These are phyloP conservation scores for Trachelipus rathkii DNA, from an alignment of 1,140 invertebrate genomes.

Conservation along the genomic window DNA sequence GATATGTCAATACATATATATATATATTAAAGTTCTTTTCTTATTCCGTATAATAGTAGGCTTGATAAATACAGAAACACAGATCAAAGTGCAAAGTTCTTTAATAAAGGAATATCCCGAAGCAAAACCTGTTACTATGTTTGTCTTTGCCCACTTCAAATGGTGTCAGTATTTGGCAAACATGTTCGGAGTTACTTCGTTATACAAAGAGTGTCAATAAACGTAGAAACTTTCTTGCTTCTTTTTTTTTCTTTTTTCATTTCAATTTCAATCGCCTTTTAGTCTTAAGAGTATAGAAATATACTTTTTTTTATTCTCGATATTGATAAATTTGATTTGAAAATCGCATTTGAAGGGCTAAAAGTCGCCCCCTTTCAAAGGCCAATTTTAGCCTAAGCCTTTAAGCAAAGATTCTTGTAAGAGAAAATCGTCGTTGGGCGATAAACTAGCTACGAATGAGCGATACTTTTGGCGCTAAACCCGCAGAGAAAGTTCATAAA, in stretches of 20 bases:
- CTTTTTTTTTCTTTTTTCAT: neutral
- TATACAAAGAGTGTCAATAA: neutral
- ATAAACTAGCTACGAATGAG: neutral
- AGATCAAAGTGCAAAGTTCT: conserved; percentile 4
- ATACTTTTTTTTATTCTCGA: no score
- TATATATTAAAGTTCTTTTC: neutral
- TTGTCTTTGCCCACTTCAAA: conserved; percentile 10
- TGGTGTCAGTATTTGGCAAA: conserved; percentile 6
- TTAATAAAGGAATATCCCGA: neutral
- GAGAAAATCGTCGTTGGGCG: no score
- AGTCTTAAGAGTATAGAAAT: no score
- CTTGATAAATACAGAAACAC: neutral
- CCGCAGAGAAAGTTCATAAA: neutral
- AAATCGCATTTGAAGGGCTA: no score
- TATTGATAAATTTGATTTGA: no score
- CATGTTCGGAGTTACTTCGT: neutral
- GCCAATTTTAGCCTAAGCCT: no score
- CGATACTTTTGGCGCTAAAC: neutral
- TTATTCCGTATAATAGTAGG: neutral
- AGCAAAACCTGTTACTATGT: conserved; percentile 2
- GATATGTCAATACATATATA: no score
- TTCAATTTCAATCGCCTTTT: neutral
- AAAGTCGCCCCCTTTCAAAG: no score
- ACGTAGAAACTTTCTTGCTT: neutral
- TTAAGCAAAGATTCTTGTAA: no score